phyloP scores from a whole-genome alignment of 2,888 invertebrate genomes.

The Acanthococcus lagerstroemiae region DNA sequence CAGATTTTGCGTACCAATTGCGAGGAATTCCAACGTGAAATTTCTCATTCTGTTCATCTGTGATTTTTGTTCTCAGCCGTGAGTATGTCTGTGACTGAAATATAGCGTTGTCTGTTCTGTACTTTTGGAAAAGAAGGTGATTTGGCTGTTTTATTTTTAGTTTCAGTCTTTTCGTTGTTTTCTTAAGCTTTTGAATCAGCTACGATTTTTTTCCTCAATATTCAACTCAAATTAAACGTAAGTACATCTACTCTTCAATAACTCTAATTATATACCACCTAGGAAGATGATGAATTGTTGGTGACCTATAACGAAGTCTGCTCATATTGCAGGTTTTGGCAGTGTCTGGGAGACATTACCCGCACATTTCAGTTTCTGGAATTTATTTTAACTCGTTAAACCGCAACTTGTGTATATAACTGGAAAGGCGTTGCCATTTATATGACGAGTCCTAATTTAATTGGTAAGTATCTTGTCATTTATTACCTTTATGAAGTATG shows the following conservation, averaged over 20 bases:
- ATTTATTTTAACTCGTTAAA: conserved; percentile 1
- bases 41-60: no score
- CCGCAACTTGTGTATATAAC: conserved; percentile 22
- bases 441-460: conserved; percentile 70
- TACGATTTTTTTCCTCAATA: conserved; percentile 2
- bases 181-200: conserved; percentile 14
- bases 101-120: no score
- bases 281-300: no score
- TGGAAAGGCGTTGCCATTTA: conserved; percentile 79
- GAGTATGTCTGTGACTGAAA: no score
- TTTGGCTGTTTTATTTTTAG: conserved; percentile 28
- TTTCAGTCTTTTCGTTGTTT: conserved; percentile 1
- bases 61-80: no score
- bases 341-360: conserved; percentile 24
- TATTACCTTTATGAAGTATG: no score
- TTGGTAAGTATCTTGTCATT: conserved; percentile 27
- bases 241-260: not conserved
- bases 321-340: conserved; percentile 23
- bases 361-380: conserved; percentile 4
- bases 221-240: conserved; percentile 19
- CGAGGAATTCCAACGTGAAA: no score
- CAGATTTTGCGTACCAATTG: no score
- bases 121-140: no score
- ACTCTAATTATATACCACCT: no score
- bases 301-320: not conserved